Base-by-base conservation (phyloP, 2,888 invertebrate genomes). In the Myopa tessellatipennis region DNA sequence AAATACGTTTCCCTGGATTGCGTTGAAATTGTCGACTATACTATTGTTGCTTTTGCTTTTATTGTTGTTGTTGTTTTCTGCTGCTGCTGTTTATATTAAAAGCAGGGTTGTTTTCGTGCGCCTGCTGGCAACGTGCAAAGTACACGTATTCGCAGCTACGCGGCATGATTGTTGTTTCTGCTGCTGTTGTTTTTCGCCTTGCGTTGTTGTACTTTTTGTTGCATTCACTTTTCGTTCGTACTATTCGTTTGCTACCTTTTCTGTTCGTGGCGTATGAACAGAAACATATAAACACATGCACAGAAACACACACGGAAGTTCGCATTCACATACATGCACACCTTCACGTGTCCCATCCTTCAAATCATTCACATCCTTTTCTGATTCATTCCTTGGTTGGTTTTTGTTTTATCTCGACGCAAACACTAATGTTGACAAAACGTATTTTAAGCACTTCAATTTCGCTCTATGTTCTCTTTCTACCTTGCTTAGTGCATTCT, bases 381-480 rank as follows among this genome's bases (percentile, higher is more conserved):
- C 40, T 36, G 34, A 38, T 63, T 63, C 26, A 63, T 63, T 63
- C 63, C 12, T 67, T 38, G 38, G 26, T 67, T 34, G 6, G 16
- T 16, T 67, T 71, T 3, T 38, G 38, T 58, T 70, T 58, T 60
- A 60, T 71, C 60, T 71, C 40, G 18, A 63, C 50, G 70, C 69
- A 16, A 79, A 76, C 80, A 76, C 72, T 83, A 85, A 86, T 86
- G 84, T 85, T 85, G 86, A 86, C 85, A 86, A 86, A 86, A 86
- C 85, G 85, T 81, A 86, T 86, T 85, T 86, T 84, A 86, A 85
- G 84, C 86, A 84, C 84, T 85, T 84, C 81, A 75, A 74, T 77
- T 78, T 76, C 70, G 34, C 74, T 67, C 58, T 18, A 18, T 70
- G 26, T 67, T 67, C 38, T 63, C 7, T 52, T 63, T 74, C 50